Evolutionary conservation across 1,140 invertebrate species (phyloP).

Genomic region (Hylaeus anthracinus): DNA sequence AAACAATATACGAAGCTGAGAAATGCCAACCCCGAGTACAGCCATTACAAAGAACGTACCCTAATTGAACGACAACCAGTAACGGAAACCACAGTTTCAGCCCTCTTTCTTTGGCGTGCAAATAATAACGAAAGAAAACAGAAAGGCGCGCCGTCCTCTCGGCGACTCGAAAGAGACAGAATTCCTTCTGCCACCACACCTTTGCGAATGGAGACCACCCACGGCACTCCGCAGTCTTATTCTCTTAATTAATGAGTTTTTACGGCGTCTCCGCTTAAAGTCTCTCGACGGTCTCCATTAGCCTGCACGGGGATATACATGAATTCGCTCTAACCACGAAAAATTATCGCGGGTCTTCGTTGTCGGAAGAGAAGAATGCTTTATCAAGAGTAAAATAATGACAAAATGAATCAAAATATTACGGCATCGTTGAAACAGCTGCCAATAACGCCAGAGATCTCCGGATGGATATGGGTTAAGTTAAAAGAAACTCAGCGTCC

Average conservation of each 20-base stretch:
- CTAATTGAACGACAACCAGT: too few relatives aligned
- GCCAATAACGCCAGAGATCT: too few relatives aligned
- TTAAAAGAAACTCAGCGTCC: too few relatives aligned
- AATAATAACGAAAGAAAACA: neutral
- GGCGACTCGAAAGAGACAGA: neutral
- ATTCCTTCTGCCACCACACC: neutral
- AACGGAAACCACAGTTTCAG: too few relatives aligned
- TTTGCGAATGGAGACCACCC: slow-evolving; percentile 25
- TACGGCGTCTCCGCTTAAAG: neutral
- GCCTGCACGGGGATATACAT: neutral
- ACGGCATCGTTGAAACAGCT: too few relatives aligned
- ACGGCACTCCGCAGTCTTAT: neutral
- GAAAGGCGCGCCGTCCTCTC: neutral
- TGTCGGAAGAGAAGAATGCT: too few relatives aligned
- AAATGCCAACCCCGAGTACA: too few relatives aligned
- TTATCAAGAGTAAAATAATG: too few relatives aligned
- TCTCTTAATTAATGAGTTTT: slow-evolving; percentile 43
- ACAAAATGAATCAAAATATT: too few relatives aligned
- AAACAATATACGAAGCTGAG: too few relatives aligned
- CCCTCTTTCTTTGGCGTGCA: neutral
- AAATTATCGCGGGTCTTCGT: neutral
- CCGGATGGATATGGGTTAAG: too few relatives aligned
- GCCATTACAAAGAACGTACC: too few relatives aligned
- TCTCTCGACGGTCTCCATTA: slow-evolving; percentile 24
- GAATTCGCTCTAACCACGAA: neutral